phyloP scores from a whole-genome alignment of 2,888 invertebrate genomes.

The Amblyteles armatorius region DNA sequence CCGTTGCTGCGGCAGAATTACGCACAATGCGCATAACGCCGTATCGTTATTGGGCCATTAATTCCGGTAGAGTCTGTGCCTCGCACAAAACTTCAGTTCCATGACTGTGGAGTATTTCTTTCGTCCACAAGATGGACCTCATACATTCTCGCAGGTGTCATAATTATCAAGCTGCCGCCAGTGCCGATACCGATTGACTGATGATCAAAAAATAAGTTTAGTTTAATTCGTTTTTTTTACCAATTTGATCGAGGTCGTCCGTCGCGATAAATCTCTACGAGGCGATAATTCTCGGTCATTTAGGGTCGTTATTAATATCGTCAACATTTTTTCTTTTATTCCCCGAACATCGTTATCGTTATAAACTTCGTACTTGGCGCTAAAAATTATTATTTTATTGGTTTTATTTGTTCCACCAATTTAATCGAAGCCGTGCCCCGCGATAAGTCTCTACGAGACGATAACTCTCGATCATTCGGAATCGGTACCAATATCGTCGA shows the following conservation, averaged over 20 bases:
- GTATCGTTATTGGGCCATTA: background rate
- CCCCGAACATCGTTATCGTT: slow-evolving; percentile 40
- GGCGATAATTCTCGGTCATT: slow-evolving; percentile 25
- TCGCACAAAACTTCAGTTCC: background rate
- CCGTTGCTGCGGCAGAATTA: slow-evolving; percentile 27
- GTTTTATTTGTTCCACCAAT: background rate
- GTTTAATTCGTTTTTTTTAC: background rate
- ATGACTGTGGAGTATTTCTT: background rate
- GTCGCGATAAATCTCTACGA: slow-evolving; percentile 34
- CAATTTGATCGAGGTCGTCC: background rate
- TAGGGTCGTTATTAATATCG: background rate
- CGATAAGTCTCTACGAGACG: slow-evolving; percentile 33
- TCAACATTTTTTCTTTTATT: slow-evolving; percentile 20
- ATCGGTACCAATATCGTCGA: background rate
- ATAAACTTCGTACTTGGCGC: slow-evolving; percentile 5
- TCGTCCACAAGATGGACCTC: no score
- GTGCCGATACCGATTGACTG: no score
- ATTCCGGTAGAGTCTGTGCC: background rate
- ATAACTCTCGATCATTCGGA: slow-evolving; percentile 19
- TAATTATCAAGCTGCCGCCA: background rate
- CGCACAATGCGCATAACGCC: slow-evolving; percentile 33
- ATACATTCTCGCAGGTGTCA: background rate
- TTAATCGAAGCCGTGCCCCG: background rate
- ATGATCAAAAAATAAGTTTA: no score
- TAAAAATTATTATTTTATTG: no score